These are phyloP conservation scores for Thyatira batis DNA, from an alignment of 2,888 invertebrate genomes.

Conservation along the genomic window DNA sequence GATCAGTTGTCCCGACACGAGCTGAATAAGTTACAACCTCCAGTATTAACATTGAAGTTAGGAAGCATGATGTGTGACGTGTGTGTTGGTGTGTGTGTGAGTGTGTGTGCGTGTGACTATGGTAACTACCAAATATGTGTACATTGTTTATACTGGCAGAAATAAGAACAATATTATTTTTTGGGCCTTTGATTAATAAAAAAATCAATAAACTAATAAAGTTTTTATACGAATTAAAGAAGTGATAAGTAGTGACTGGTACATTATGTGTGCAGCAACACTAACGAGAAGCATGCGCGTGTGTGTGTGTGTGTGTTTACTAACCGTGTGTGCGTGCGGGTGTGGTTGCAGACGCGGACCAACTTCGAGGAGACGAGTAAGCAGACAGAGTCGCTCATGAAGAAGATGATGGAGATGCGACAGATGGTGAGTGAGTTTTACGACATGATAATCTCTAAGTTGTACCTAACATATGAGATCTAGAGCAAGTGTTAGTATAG, in stretches of 20 bases:
- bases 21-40: neutral
- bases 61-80: neutral
- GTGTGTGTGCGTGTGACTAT: conserved; percentile 13
- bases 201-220: too few species aligned
- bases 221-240: too few species aligned
- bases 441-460: too few species aligned
- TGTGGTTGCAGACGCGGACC: conserved; percentile 91
- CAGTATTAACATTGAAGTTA: neutral
- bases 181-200: too few species aligned
- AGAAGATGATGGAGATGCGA: conserved; percentile 97
- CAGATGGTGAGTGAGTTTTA: conserved; percentile 89
- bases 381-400: conserved; percentile 96
- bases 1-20: neutral
- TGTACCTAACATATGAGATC: neutral
- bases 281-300: conserved; percentile 19
- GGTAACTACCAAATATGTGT: too few species aligned
- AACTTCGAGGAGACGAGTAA: conserved; percentile 95
- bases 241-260: too few species aligned
- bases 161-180: too few species aligned
- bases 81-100: conserved; percentile 18
- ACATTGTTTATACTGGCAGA: too few species aligned
- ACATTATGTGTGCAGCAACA: too few species aligned
- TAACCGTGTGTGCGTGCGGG: conserved; percentile 15
- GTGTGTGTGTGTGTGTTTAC: conserved; percentile 20
- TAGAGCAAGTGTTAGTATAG: too few species aligned